Evolutionary conservation across 1,140 invertebrate species (phyloP), one percentile per base, ranked within the genome.

Genomic region (Drosophila serrata): DNA sequence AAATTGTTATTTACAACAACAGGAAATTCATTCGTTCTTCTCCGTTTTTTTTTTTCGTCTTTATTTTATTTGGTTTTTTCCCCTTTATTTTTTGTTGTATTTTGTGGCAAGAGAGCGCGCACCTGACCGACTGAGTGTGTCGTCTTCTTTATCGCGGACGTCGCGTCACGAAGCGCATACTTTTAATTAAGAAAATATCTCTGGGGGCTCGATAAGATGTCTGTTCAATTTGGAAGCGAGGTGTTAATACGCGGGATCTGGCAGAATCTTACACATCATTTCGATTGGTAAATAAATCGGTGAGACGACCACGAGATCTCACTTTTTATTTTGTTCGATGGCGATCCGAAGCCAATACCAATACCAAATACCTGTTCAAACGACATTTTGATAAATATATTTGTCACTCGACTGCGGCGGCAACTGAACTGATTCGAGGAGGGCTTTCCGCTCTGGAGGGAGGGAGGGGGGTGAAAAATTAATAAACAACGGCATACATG

Each of bases 401-500:
- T 90, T 90, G 81, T 90, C 85, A 90, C 85, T 90, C 81, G 45
- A 27, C 29, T 24, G 39, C 75, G 40, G 65, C 35, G 19, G 37
- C 37, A 37, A 42, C 29, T 43, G 45, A 24, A 39, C 15, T 55
- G 51, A 55, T 37, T 37, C 61, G 59, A 57, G n/a, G 69, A 40
- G 45, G 58, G 76, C 74, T 57, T 19, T 55, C 27, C 5, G n/a
- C 46, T 49, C 33, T 55, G 51, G 51, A 55, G 51, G 58, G 67
- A 75, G 58, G 77, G 82, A 81, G 37, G 51, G 58, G 67, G 79
- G 58, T 80, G 82, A 81, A 90, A 88, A 85, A 88, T 91, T 85
- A 92, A 92, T 92, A 92, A 92, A 92, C 84, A 92, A 88, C 80
- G 76, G 75, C 87, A 90, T 86, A 92, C 91, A 92, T 76, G 81